Evolutionary conservation across 2,888 invertebrate genomes (phyloP), one percentile per base, ranked within the genome.

Genomic region (Chirona hameri): DNA sequence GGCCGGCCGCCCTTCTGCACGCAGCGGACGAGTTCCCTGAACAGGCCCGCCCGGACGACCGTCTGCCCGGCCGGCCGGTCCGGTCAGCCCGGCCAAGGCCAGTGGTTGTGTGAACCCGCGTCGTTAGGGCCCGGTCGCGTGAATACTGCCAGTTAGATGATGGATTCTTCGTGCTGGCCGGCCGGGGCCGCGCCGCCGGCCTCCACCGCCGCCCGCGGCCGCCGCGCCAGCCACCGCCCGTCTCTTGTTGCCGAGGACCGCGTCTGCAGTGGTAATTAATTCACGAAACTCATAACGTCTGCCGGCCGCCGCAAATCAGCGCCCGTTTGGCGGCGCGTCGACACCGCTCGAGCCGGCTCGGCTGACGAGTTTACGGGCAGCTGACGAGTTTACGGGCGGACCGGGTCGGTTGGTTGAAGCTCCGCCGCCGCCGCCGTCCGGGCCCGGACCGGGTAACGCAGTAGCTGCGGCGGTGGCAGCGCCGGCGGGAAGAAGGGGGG

Each of bases 141-240:
- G 76, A 76, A 76, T 24, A 39, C 76, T 76, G 76, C 76, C 76
- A 76, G 76, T 76, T 46, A 76, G 46, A 46, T 76, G 76, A 76
- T 76, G 76, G 76, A 76, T 76, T 76, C 76, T 65, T 27, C 4
- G 65, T 27, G 76, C 76, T 10, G 46, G 46, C 10, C 76, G 76
- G 39, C 24, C 18, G 7, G 69, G 9, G 27, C 69, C 69, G 69
- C 60, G 60, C 60, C 72, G 72, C 72, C 21, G 39, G 31, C 39
- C 76, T 39, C 18, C 76, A 3, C 46, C 76, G 46, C 76, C 46
- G 39, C 39, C 65, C n/a, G 65, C 65, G n/a, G 65, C 65, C 27
- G 65, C 65, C 65, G 27, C 10, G 10, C 12, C 39, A 39, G 39
- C 39, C 39, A 39, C 39, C 39, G 7, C 39, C 39, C 39, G 39